These are phyloP conservation scores for Vespertilio murinus DNA, from an alignment of 2,797 vertebrate genomes.

Conservation along the genomic window DNA sequence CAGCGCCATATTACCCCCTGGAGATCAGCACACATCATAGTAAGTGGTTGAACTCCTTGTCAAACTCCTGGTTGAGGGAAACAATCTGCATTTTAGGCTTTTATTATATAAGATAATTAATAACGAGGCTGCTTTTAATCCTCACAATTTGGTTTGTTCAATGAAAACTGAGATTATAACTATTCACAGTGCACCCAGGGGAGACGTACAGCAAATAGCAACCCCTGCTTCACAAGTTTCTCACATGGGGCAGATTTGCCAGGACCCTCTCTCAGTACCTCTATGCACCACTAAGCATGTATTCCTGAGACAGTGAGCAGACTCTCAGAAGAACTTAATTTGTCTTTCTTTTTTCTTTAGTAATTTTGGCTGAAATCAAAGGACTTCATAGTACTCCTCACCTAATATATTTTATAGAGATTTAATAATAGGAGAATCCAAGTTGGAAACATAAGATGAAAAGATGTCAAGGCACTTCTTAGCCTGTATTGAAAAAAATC, in stretches of 20 bases:
- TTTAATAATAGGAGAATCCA: background rate
- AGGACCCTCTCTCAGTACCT: background rate
- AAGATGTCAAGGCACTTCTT: background rate
- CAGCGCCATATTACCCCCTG: no score
- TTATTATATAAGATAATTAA: background rate
- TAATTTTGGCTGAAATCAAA: background rate
- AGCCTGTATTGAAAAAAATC: background rate
- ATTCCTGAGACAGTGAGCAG: background rate
- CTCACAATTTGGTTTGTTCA: background rate
- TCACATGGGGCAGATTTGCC: accelerated
- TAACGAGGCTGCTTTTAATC: background rate
- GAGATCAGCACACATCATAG: no score
- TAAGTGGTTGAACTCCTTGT: no score
- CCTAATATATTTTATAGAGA: background rate
- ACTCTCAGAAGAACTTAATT: background rate
- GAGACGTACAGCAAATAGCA: background rate
- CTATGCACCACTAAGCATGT: background rate
- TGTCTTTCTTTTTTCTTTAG: background rate
- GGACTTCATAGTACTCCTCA: background rate
- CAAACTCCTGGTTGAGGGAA: no score
- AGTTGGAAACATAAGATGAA: background rate
- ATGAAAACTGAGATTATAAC: background rate
- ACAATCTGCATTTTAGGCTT: no score
- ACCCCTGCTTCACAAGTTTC: background rate
- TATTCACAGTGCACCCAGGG: background rate